Conservation (phyloP, 2,113 vertebrate genomes). For the Chionomys nivalis region DNA sequence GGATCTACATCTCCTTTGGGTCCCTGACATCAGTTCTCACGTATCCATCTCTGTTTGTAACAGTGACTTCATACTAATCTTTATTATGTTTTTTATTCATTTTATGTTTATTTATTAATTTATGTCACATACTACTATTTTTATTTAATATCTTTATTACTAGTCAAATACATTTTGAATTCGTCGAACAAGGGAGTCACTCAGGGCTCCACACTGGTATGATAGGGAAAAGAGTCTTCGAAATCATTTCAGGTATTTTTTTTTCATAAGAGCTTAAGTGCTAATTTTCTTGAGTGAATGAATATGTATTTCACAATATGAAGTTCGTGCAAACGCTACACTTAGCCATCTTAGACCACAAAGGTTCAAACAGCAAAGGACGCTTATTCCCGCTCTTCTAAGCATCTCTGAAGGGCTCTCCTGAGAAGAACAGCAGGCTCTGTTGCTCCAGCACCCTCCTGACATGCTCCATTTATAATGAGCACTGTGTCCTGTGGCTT, state of each 20-base stretch:
- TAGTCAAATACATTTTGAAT: not conserved
- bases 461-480: constrained; percentile 19
- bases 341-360: not conserved
- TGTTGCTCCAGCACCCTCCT: not conserved
- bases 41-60: not conserved
- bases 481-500: not conserved
- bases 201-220: not conserved
- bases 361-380: not conserved
- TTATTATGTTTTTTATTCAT: not conserved
- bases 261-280: not conserved
- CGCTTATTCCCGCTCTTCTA: constrained; percentile 2
- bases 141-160: not conserved
- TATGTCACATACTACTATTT: not conserved
- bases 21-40: not conserved
- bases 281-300: constrained; percentile 24
- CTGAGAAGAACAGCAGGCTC: constrained; percentile 21
- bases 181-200: not conserved
- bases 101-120: no score
- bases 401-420: constrained; percentile 9
- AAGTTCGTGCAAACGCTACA: not conserved
- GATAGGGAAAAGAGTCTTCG: not conserved
- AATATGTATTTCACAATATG: not conserved
- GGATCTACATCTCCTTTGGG: not conserved
- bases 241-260: constrained; percentile 23
- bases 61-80: not conserved